phyloP scores from a whole-genome alignment of 2,797 vertebrate species.

The Anniella stebbinsi region DNA sequence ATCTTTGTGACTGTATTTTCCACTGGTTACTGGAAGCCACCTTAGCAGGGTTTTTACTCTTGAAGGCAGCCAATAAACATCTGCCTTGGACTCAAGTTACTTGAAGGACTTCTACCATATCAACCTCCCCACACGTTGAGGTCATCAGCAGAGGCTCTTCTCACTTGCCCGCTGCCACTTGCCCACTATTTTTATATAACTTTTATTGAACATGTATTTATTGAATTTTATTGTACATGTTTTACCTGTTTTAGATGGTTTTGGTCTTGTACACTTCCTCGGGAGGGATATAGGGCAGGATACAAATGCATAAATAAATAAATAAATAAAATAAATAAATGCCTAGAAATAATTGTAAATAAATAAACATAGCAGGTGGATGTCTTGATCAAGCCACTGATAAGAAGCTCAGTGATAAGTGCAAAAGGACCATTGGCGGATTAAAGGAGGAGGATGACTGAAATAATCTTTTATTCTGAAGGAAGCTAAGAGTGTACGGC shows the following conservation, averaged over 20 bases:
- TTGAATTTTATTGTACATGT: too few relatives aligned
- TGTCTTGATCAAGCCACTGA: neutral
- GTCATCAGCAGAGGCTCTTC: too few relatives aligned
- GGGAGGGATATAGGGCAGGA: neutral
- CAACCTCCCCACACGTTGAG: too few relatives aligned
- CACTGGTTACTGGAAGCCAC: neutral
- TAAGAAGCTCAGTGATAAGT: neutral
- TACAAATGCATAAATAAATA: too few relatives aligned
- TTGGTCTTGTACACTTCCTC: too few relatives aligned
- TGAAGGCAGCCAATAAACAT: neutral
- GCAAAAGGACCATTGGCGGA: neutral
- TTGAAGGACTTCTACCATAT: too few relatives aligned
- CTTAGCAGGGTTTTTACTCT: neutral
- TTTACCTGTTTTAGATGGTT: too few relatives aligned
- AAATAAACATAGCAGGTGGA: neutral
- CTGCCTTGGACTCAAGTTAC: too few relatives aligned
- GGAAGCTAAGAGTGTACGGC: conserved; percentile 36
- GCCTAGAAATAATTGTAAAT: neutral
- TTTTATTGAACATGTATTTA: too few relatives aligned
- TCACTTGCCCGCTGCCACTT: too few relatives aligned
- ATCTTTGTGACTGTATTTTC: neutral
- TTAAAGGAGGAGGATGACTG: neutral
- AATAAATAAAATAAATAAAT: too few relatives aligned
- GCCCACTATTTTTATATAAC: too few relatives aligned
- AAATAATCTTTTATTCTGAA: rapidly evolving